These are phyloP conservation scores for Torymus tubicola DNA, from an alignment of 2,888 invertebrate genomes.

Conservation along the genomic window DNA sequence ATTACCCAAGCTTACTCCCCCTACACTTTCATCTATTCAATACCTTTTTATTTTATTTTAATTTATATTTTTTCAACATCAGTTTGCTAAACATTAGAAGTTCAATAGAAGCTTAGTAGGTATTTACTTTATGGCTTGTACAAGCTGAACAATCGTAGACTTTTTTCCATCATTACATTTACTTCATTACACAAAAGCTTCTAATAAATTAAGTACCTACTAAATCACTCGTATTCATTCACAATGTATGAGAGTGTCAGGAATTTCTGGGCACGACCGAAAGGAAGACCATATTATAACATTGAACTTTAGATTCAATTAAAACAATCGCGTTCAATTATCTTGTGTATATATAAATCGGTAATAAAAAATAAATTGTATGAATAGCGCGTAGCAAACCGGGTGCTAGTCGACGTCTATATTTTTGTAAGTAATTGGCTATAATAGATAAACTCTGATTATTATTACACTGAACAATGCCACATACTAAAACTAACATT, in stretches of 20 bases:
- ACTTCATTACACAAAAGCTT: not conserved
- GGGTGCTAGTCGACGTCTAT: no score
- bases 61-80: not conserved
- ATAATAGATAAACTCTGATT: no score
- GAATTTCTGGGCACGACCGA: not conserved
- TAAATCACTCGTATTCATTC: conserved; percentile 5
- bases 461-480: no score
- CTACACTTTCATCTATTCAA: conserved; percentile 17
- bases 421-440: no score
- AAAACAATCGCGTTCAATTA: no score
- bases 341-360: no score
- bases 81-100: conserved; percentile 1
- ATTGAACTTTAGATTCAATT: no score
- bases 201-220: conserved; percentile 26
- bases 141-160: not conserved
- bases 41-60: not conserved
- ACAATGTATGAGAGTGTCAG: conserved; percentile 7
- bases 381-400: no score
- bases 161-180: not conserved
- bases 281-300: not conserved
- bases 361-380: no score
- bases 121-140: conserved; percentile 19
- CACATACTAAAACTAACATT: no score
- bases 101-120: conserved; percentile 6
- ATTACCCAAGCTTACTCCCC: conserved; percentile 20